Conservation (phyloP, 2,888 invertebrate genomes). For the Caradrina kadenii region DNA sequence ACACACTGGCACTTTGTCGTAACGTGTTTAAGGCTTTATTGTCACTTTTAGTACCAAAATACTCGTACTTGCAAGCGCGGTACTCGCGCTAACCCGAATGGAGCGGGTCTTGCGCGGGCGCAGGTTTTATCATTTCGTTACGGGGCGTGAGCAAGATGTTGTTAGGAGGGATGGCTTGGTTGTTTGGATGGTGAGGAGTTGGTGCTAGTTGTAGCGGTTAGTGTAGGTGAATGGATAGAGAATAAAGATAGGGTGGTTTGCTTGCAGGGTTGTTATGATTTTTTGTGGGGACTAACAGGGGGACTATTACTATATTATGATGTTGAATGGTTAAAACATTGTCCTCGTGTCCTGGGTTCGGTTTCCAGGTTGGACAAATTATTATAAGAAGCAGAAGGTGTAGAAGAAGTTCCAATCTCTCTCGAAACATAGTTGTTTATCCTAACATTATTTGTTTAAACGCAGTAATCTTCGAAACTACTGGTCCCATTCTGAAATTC, state of each 20-base stretch:
- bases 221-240: neutral
- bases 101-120: constrained; percentile 70
- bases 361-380: too few species aligned
- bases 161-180: constrained; percentile 70
- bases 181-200: constrained; percentile 54
- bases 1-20: constrained; percentile 87
- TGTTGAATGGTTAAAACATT: too few species aligned
- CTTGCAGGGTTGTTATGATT: neutral
- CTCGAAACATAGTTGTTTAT: too few species aligned
- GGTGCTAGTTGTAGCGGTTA: constrained; percentile 49
- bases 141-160: constrained; percentile 78
- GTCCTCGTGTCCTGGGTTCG: too few species aligned
- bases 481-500: too few species aligned
- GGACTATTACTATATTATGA: too few species aligned
- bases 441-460: too few species aligned
- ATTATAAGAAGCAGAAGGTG: too few species aligned
- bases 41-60: constrained; percentile 62
- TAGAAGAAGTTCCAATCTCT: too few species aligned
- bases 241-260: neutral
- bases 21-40: constrained; percentile 81
- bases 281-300: too few species aligned
- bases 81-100: constrained; percentile 80
- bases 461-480: too few species aligned
- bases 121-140: constrained; percentile 89
- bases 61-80: constrained; percentile 72